phyloP scores from a whole-genome alignment of 2,888 invertebrate genomes.

The Drosophila subsilvestris region DNA sequence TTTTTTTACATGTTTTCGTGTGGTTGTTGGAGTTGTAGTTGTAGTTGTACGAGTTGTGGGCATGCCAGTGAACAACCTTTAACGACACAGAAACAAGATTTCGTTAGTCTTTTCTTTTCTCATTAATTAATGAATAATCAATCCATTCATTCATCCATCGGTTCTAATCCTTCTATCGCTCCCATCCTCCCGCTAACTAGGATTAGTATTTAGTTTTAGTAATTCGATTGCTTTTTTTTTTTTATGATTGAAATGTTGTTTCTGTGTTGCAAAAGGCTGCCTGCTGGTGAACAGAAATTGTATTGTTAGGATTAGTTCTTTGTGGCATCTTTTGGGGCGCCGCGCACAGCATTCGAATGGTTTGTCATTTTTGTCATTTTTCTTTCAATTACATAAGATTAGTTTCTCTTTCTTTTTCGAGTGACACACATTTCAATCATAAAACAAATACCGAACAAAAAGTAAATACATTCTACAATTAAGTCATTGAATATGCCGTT shows the following conservation, averaged over 20 bases:
- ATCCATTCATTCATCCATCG: neutral
- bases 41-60: constrained; percentile 73
- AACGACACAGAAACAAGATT: constrained; percentile 86
- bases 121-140: constrained; percentile 21
- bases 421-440: constrained; percentile 85
- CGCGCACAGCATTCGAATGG: constrained; percentile 32
- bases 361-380: constrained; percentile 36
- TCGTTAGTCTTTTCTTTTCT: constrained; percentile 80
- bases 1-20: constrained; percentile 54
- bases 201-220: constrained; percentile 21
- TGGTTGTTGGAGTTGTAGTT: constrained; percentile 58
- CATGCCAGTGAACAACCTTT: constrained; percentile 86
- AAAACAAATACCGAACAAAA: constrained; percentile 77
- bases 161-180: constrained; percentile 14
- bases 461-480: constrained; percentile 39
- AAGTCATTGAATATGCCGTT: constrained; percentile 45
- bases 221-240: constrained; percentile 70
- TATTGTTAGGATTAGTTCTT: constrained; percentile 62
- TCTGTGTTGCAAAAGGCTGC: constrained; percentile 84
- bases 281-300: constrained; percentile 78
- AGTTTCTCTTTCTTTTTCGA: constrained; percentile 44
- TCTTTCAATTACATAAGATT: constrained; percentile 43
- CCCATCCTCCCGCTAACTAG: constrained; percentile 31
- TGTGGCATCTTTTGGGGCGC: constrained; percentile 39
- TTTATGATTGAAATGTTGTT: constrained; percentile 85